Conservation (phyloP, 2,888 invertebrate genomes). For the Myopa tessellatipennis region DNA sequence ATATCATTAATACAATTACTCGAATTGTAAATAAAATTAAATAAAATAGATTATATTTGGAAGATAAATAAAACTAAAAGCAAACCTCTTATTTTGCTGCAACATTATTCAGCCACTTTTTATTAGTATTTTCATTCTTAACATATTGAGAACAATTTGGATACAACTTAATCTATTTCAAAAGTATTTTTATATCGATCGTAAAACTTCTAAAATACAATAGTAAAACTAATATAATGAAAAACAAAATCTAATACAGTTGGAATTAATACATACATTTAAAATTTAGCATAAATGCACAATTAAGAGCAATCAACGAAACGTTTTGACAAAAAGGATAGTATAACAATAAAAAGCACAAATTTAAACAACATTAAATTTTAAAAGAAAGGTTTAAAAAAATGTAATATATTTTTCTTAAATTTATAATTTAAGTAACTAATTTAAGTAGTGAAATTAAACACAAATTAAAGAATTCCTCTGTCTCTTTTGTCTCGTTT, state of each 20-base stretch:
- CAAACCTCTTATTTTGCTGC: not conserved
- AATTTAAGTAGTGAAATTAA: not conserved
- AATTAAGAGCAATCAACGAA: not conserved
- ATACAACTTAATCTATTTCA: slow-evolving; percentile 11
- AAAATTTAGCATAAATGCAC: not conserved
- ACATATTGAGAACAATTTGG: not conserved
- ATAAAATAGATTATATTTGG: not conserved
- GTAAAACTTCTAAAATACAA: slow-evolving; percentile 3
- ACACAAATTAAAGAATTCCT: not conserved
- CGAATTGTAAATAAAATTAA: too few species aligned
- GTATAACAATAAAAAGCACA: too few species aligned
- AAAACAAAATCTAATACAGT: too few species aligned
- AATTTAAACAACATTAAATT: not conserved
- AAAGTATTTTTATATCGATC: not conserved
- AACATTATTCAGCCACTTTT: not conserved
- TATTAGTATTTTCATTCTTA: not conserved
- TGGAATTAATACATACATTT: not conserved
- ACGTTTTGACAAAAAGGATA: too few species aligned
- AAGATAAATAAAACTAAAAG: not conserved
- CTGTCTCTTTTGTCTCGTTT: not conserved
- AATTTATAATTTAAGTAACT: not conserved
- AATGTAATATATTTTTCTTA: not conserved
- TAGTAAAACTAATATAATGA: too few species aligned
- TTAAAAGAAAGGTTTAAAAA: not conserved
- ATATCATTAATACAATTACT: too few species aligned